These are phyloP conservation scores for Scartelaos histophorus DNA, from an alignment of 2,113 vertebrate genomes.

Conservation along the genomic window DNA sequence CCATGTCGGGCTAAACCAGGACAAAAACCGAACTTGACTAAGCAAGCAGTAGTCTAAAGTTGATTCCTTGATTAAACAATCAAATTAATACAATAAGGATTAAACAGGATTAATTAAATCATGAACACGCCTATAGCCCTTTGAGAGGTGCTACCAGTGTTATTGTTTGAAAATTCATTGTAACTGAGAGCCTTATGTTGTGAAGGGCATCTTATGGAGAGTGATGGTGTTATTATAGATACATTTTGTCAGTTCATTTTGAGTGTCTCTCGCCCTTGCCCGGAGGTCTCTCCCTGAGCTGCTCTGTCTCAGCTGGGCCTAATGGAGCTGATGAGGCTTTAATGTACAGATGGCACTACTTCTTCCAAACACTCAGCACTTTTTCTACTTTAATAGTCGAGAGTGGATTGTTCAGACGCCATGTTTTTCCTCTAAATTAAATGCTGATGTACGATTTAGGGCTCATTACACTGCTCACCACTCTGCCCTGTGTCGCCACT, in stretches of 20 bases:
- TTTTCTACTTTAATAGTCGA: constrained; percentile 24
- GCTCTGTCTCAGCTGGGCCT: constrained; percentile 40
- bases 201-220: constrained; percentile 5
- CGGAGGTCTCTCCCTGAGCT: constrained; percentile 34
- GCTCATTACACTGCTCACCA: background rate
- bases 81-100: too few relatives aligned
- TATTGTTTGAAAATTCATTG: background rate
- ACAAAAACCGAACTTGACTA: background rate
- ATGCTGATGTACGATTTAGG: constrained; percentile 4
- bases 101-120: too few relatives aligned
- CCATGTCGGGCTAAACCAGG: background rate
- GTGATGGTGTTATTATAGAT: constrained; percentile 7
- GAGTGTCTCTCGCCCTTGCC: constrained; percentile 50
- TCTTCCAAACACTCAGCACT: constrained; percentile 27
- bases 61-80: too few relatives aligned
- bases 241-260: constrained; percentile 37
- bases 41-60: too few relatives aligned
- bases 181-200: constrained; percentile 29
- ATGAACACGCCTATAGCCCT: background rate
- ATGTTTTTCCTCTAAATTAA: constrained; percentile 7
- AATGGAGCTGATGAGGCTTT: constrained; percentile 56
- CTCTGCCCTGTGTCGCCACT: background rate
- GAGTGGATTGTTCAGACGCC: constrained; percentile 13
- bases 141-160: background rate
- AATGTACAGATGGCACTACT: constrained; percentile 55